A percentile compares a stretch with the other conserved stretches of the same genome.
These are phyloP conservation scores for Heliconius erato DNA, from an alignment of 2,888 invertebrate species.

Conservation along the genomic window DNA sequence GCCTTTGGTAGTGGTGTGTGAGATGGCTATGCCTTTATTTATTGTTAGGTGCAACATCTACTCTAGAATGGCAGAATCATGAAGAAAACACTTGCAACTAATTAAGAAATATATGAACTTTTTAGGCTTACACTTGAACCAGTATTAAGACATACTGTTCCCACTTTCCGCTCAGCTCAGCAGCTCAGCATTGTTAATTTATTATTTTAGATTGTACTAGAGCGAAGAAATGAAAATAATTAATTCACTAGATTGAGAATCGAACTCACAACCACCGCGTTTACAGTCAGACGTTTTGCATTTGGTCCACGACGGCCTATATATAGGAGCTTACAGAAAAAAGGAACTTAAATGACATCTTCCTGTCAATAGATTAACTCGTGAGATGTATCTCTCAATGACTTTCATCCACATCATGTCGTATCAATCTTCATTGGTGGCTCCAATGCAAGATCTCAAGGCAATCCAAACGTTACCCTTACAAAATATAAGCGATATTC, in stretches of 20 bases:
- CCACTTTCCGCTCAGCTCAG: too few species aligned
- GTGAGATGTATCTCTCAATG: neutral
- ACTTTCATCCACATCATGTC: neutral
- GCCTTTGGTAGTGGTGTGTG: too few species aligned
- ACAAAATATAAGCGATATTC: constrained; percentile 34
- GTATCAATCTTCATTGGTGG: constrained; percentile 29
- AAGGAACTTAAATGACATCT: neutral
- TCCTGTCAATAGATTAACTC: neutral
- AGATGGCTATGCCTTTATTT: too few species aligned
- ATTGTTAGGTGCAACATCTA: too few species aligned
- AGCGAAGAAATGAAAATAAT: too few species aligned
- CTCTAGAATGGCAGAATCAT: too few species aligned
- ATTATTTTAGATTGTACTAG: too few species aligned
- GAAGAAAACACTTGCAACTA: too few species aligned
- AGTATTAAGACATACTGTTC: too few species aligned
- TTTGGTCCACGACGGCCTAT: neutral
- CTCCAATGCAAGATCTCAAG: constrained; percentile 1
- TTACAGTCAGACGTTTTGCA: neutral
- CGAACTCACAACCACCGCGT: neutral
- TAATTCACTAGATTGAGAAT: neutral
- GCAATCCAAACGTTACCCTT: constrained; percentile 15
- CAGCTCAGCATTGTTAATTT: too few species aligned
- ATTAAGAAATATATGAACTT: too few species aligned
- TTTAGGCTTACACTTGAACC: too few species aligned
- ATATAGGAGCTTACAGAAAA: neutral